These are phyloP conservation scores for Paguma larvata DNA, from an alignment of 2,797 vertebrate genomes.

Conservation along the genomic window DNA sequence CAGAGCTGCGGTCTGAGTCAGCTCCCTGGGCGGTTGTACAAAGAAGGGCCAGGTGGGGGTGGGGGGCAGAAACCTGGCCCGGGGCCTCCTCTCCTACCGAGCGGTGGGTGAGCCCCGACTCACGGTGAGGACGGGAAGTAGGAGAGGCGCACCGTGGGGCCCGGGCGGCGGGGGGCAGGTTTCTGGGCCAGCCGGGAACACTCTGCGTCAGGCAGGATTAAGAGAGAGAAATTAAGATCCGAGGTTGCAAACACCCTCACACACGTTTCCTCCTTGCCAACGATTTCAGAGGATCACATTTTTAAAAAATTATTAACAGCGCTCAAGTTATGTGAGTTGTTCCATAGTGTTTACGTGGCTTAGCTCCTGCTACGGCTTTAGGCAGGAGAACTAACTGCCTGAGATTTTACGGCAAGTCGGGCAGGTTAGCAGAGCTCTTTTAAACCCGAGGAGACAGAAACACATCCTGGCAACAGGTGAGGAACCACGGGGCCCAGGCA, in stretches of 20 bases:
- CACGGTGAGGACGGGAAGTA: neutral
- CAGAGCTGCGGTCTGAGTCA: conserved; percentile 33
- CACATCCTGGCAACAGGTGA: neutral
- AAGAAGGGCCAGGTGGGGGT: neutral
- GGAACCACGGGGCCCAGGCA: neutral
- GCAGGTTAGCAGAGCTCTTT: neutral
- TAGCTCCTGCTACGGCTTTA: conserved; percentile 53
- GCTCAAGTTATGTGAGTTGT: conserved; percentile 64
- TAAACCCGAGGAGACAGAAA: neutral
- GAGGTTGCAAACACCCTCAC: neutral
- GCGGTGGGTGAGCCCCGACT: neutral
- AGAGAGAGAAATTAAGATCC: neutral
- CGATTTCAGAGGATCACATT: conserved; percentile 38
- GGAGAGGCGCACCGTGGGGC: neutral
- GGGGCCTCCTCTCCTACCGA: neutral
- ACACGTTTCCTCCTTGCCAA: neutral
- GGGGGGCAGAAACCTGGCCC: neutral
- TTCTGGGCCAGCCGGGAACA: neutral
- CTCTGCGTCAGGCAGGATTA: neutral
- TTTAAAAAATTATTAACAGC: neutral
- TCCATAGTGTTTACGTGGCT: conserved; percentile 53
- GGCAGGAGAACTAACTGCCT: conserved; percentile 14
- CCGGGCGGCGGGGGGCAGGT: neutral
- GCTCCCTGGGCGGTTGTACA: neutral
- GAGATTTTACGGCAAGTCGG: neutral